A percentile compares a stretch with the other conserved stretches of the same genome.
These are phyloP conservation scores for Darevskia mixta DNA, from an alignment of 2,797 vertebrate genomes.

Conservation along the genomic window DNA sequence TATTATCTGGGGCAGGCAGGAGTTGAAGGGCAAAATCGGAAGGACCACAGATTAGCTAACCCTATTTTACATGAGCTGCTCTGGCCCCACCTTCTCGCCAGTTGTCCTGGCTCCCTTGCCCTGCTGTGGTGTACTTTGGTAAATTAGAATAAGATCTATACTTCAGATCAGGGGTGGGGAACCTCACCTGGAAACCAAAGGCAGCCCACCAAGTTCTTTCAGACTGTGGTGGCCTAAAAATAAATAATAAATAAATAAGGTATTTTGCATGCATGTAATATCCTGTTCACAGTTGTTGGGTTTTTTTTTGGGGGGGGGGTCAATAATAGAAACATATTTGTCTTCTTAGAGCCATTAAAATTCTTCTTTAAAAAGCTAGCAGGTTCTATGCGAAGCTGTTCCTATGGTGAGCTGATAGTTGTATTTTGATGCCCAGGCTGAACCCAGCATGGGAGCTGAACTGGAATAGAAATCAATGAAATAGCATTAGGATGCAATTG, in stretches of 20 bases:
- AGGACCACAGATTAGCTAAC: no score
- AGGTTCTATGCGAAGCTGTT: conserved; percentile 23
- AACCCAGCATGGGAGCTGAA: conserved; percentile 75
- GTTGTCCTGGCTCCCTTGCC: no score
- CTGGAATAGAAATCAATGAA: conserved; percentile 78
- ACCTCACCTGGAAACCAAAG: no score
- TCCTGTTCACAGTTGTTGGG: not conserved
- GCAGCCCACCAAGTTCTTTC: not conserved
- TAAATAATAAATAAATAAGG: not conserved
- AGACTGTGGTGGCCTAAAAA: not conserved
- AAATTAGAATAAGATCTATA: no score
- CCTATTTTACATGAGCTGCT: no score
- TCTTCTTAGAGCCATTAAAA: conserved; percentile 7
- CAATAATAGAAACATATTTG: not conserved
- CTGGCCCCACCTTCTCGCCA: no score
- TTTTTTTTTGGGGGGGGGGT: not conserved
- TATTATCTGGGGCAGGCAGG: no score
- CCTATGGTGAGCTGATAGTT: conserved; percentile 55
- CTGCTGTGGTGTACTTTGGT: no score
- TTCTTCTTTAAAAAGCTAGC: not conserved
- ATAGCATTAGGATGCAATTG: conserved; percentile 78
- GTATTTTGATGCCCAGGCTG: conserved; percentile 67
- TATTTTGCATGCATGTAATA: not conserved
- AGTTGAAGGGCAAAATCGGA: no score
- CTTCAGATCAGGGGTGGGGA: no score